Evolutionary conservation across 2,888 invertebrate genomes (phyloP).

Genomic region (Hirtodrosophila duncani): DNA sequence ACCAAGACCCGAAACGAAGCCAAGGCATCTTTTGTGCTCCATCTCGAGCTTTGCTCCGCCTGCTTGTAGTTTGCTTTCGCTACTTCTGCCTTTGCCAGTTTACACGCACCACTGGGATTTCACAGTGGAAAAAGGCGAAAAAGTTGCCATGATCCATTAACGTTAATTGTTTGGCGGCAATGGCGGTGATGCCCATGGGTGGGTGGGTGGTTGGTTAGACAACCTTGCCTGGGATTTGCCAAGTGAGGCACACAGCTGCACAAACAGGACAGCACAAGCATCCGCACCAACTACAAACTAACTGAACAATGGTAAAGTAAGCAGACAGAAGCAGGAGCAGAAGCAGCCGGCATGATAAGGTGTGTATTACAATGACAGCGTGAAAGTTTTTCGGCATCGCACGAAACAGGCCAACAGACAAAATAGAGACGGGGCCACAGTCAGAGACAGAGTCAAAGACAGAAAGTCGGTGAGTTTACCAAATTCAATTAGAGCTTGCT

Average conservation of each 20-base stretch:
- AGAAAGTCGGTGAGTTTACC: conserved; percentile 52
- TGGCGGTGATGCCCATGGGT: conserved; percentile 14
- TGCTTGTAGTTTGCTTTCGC: conserved; percentile 54
- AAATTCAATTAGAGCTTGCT: conserved; percentile 70
- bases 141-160: conserved; percentile 74
- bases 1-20: conserved; percentile 20
- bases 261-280: conserved; percentile 1
- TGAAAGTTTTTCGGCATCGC: conserved; percentile 53
- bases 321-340: conserved; percentile 10
- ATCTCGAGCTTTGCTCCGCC: neutral
- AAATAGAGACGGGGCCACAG: conserved; percentile 13
- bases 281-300: conserved; percentile 40
- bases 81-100: conserved; percentile 73
- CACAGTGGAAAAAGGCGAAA: conserved; percentile 67
- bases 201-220: conserved; percentile 29
- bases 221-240: conserved; percentile 66
- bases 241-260: conserved; percentile 59
- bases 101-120: conserved; percentile 73
- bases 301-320: conserved; percentile 26
- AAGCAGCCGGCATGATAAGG: conserved; percentile 44
- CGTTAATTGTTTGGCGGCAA: conserved; percentile 72
- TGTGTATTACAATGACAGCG: conserved; percentile 72
- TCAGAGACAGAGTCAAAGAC: conserved; percentile 42
- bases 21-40: conserved; percentile 16
- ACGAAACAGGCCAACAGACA: conserved; percentile 1